Base-by-base conservation (phyloP, 2,888 invertebrate genomes). In the Eueremaeus valkanovi region DNA sequence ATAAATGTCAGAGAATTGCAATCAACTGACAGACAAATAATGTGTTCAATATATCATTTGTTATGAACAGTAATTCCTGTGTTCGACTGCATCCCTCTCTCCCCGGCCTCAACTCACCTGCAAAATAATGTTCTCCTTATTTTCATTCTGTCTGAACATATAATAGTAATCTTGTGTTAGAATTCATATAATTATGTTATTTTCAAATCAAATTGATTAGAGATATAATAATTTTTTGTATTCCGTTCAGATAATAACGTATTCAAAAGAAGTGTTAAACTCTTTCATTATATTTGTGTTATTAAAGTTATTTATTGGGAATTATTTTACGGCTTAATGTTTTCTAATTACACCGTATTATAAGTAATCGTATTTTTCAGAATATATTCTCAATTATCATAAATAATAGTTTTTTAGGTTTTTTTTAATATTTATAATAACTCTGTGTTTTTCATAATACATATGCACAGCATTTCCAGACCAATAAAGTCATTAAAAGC, bases 321-420 rank as follows among this genome's bases (percentile, higher is more conserved):
- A 5, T 29, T 27, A 16, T 21, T 58, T 29, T 58, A 58, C 16
- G 18, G 58, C 29, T 11, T 58, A 29, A 31, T 29, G 58, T 31
- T 5, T 58, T 21, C 16, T 58, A 58, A 29, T 58, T 58, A 58
- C 49, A 21, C 49, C 18, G 21, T n/a, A n/a, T n/a, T n/a, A 49
- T n/a, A n/a, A 49, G 18, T 21, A 2, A 21, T 58, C 2, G 27
- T 29, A 58, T 31, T 58, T 74, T 74, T 66, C 3, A 55, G 66
- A 40, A 75, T 78, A 78, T 76, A 75, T 76, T 55, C 82, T 81
- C 51, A 82, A 49, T n/a, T 49, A 21, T 49, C 49, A 49, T 49
- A 21, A 49, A 49, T 49, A 21, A n/a, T n/a, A n/a, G 49, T 40
- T 40, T 3, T 49, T 49, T 49, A 21, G 18, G n/a, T 18, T n/a